Evolutionary conservation across 2,113 vertebrate species (phyloP).

Genomic region (Catharus bicknelli): DNA sequence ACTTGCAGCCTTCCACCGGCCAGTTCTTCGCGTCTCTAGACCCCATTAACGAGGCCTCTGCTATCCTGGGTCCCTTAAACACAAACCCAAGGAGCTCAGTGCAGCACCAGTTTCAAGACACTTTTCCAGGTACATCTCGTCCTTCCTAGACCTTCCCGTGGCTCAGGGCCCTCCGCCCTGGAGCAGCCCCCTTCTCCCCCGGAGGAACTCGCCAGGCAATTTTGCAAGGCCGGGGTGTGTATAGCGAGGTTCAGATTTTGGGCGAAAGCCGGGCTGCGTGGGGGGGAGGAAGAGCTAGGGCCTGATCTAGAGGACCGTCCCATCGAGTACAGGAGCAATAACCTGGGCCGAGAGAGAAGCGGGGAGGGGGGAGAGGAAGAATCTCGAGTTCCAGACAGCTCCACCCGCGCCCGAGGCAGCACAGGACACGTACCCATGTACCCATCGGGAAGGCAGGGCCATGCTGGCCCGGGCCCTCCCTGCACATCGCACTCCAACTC

Average conservation of each 20-base stretch:
- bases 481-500: rapidly evolving
- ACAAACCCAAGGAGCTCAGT: conserved; percentile 89
- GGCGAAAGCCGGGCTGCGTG: background rate
- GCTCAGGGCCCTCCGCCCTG: background rate
- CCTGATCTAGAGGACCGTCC: background rate
- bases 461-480: background rate
- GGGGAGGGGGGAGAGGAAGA: background rate
- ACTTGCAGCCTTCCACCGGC: conserved; percentile 85
- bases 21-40: conserved; percentile 97
- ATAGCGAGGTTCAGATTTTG: background rate
- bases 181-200: background rate
- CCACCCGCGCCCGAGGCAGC: background rate
- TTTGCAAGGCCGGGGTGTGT: background rate
- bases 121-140: conserved; percentile 91
- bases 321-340: background rate
- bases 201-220: background rate
- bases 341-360: background rate
- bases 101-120: conserved; percentile 99
- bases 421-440: background rate
- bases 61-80: conserved; percentile 92
- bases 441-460: background rate
- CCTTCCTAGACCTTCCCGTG: background rate
- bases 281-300: background rate
- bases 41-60: conserved; percentile 89
- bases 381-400: background rate